Conservation (phyloP, 2,797 vertebrate genomes). For the Sebastiscus albofasciatus region DNA sequence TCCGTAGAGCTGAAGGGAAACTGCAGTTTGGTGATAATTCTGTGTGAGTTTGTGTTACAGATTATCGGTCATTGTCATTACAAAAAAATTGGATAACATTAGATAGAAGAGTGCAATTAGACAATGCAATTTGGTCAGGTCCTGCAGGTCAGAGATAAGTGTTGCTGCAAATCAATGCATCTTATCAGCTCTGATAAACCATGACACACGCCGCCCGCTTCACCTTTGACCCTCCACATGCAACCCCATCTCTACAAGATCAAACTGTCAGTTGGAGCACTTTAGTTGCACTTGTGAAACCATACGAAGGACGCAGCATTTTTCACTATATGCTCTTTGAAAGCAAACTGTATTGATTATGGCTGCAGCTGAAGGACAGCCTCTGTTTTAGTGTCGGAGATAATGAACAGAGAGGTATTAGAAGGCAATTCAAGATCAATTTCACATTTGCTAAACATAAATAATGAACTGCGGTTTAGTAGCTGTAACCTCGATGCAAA, state of each 20-base stretch:
- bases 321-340: neutral
- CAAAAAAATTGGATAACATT: neutral
- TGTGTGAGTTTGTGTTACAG: neutral
- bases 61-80: neutral
- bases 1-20: neutral
- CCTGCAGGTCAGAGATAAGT: neutral
- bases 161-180: neutral
- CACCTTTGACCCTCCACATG: slow-evolving; percentile 66
- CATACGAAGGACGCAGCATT: neutral
- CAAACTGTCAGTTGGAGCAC: neutral
- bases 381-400: neutral
- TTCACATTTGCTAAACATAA: slow-evolving; percentile 4
- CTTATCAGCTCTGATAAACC: slow-evolving; percentile 66
- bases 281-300: slow-evolving; percentile 7
- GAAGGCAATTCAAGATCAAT: neutral
- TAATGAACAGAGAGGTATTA: slow-evolving; percentile 3
- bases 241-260: neutral
- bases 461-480: neutral
- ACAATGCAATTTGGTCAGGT: neutral
- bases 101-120: neutral
- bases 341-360: slow-evolving; percentile 18
- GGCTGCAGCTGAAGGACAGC: neutral
- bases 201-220: neutral
- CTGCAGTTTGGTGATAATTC: neutral
- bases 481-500: neutral